Evolutionary conservation across 2,797 vertebrate species (phyloP), one percentile per base, ranked within the genome.

Genomic region (Urosaurus nigricauda): DNA sequence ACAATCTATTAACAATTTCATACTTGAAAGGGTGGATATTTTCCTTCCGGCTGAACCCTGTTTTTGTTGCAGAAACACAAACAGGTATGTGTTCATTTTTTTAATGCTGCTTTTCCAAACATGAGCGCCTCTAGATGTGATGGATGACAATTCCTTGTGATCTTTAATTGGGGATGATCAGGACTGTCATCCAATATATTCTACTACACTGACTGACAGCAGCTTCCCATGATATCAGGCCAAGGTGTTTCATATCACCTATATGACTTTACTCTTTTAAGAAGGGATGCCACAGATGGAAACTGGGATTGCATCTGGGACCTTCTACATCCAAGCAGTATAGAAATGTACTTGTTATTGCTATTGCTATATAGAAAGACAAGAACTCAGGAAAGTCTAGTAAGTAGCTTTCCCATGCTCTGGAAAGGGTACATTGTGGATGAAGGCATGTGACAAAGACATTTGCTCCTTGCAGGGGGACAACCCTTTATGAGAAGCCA

Each of bases 1-100:
- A 65, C 5, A 63, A 4, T 2, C 1, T 5, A 60, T 60, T 88
- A 91, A 87, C 19, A 77, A 24, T 11, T 16, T 80, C 13, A 43
- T 0, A 0, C 11, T 70, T 16, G 24, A 14, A 88, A 19, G 2
- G 0, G 29, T 14, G 9, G 32, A 4, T 0, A 2, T 74, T 88
- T 92, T 79, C 35, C 29, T 13, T 51, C 11, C 14, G 51, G 0
- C 14, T 26, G 82, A 47, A 40, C 65, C 13, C 1, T 58, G 88
- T 37, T 68, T 90, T 40, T 1, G 12, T 47, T 82, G 56, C 60
- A 84, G 91, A 92, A 26, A 21, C 1, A 53, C 2, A 79, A 16
- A 53, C 1, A 70, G 73, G 40, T 2, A 86, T 13, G 11, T 32
- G 13, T 13, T 68, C 12, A 4, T 32, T 32, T 68, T 68, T 29